A percentile compares a stretch with the other conserved stretches of the same genome.
These are phyloP conservation scores for Datnioides undecimradiatus DNA, from an alignment of 2,113 vertebrate species.

Conservation along the genomic window DNA sequence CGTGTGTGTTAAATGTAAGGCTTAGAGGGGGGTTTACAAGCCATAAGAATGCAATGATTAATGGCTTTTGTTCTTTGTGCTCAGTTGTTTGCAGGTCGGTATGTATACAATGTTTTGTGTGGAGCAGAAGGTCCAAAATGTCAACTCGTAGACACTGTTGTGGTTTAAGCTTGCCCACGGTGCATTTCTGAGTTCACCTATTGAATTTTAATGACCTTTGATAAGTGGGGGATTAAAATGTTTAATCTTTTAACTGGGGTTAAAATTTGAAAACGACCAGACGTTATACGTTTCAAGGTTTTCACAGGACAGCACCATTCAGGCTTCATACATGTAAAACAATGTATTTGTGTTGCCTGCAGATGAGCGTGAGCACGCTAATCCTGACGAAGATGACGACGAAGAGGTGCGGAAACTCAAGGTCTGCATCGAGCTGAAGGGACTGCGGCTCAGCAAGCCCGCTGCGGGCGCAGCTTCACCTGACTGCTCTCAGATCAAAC, in stretches of 20 bases:
- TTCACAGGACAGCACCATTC: not conserved
- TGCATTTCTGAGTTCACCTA: not conserved
- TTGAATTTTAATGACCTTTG: not conserved
- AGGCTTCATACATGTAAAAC: not conserved
- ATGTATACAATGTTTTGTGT: not conserved
- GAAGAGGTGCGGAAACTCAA: conserved; percentile 98
- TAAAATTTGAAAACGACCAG: not conserved
- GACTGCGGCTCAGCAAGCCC: conserved; percentile 96
- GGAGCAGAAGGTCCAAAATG: conserved; percentile 10
- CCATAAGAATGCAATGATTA: conserved; percentile 54
- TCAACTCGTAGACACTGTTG: not conserved
- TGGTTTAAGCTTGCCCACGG: not conserved
- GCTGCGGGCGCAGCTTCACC: conserved; percentile 82
- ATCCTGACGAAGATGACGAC: conserved; percentile 63
- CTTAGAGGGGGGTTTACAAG: conserved; percentile 52
- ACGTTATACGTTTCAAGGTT: not conserved
- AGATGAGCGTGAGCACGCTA: conserved; percentile 64
- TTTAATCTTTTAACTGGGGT: not conserved
- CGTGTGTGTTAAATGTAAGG: conserved; percentile 31
- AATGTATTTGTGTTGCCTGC: not conserved
- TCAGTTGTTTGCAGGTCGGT: conserved; percentile 16
- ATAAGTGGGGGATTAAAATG: not conserved
- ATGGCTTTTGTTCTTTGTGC: conserved; percentile 54
- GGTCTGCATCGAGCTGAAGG: conserved; percentile 98
- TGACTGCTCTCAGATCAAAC: conserved; percentile 84